These are phyloP conservation scores for Cirrhinus mrigala DNA, from an alignment of 2,797 vertebrate species.

Conservation along the genomic window DNA sequence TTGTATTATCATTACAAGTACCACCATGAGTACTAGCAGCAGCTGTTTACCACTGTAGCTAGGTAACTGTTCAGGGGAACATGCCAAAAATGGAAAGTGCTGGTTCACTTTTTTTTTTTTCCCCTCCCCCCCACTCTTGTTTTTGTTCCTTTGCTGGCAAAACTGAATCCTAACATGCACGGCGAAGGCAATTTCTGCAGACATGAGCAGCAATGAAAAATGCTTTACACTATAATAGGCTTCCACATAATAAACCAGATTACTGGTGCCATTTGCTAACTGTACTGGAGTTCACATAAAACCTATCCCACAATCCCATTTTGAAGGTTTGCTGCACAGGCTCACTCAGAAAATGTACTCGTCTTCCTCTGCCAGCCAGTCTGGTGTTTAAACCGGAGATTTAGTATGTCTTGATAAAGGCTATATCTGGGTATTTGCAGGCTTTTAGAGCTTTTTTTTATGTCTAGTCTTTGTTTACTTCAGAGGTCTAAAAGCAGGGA, in stretches of 20 bases:
- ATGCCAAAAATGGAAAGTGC: conserved; percentile 35
- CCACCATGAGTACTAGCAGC: background rate
- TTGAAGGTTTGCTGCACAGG: background rate
- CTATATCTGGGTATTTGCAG: background rate
- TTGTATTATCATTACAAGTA: background rate
- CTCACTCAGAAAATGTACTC: background rate
- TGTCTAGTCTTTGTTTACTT: background rate
- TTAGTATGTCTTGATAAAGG: background rate
- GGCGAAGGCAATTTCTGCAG: background rate
- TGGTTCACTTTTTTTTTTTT: background rate
- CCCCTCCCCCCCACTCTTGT: background rate
- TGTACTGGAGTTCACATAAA: background rate
- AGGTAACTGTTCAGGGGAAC: background rate
- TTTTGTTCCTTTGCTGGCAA: background rate
- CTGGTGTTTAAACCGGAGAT: background rate
- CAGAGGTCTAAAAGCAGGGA: background rate
- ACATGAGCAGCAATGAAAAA: conserved; percentile 11
- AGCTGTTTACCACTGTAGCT: background rate
- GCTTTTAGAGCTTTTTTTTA: background rate
- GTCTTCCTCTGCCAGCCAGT: background rate
- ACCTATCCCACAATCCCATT: background rate
- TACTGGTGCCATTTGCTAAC: background rate
- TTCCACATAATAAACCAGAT: conserved; percentile 4
- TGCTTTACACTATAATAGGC: conserved; percentile 11
- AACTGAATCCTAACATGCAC: background rate